A percentile compares a stretch with the other conserved stretches of the same genome.
Evolutionary conservation across 2,113 vertebrate species (phyloP).

Genomic region (Patagioenas fasciata): DNA sequence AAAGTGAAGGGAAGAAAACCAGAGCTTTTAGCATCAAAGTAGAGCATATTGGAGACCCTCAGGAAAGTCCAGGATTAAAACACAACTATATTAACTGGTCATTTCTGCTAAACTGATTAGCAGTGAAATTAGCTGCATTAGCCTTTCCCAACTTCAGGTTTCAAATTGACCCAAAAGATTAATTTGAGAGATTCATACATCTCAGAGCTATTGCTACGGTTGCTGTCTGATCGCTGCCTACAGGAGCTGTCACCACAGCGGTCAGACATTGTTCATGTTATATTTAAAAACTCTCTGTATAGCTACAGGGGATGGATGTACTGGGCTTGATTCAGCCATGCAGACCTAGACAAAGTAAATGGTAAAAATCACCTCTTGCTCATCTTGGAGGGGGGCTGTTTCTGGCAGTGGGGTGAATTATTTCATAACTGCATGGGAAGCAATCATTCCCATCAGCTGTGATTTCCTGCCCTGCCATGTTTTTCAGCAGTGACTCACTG

Average conservation of each 20-base stretch:
- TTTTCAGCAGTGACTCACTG: conserved; percentile 9
- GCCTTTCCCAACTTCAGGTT: not conserved
- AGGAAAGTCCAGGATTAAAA: not conserved
- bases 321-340: not conserved
- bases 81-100: not conserved
- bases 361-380: not conserved
- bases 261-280: not conserved
- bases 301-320: not conserved
- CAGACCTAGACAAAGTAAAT: not conserved
- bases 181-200: not conserved
- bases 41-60: not conserved
- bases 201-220: not conserved
- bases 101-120: not conserved
- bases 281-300: not conserved
- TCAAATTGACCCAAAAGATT: conserved; percentile 4
- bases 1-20: not conserved
- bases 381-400: not conserved
- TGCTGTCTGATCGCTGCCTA: not conserved
- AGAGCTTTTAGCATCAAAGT: not conserved
- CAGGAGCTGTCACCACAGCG: not conserved
- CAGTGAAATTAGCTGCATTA: conserved; percentile 2
- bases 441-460: not conserved
- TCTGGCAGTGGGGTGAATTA: not conserved
- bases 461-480: conserved; percentile 31
- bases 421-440: not conserved